These are phyloP conservation scores for Ardeotis arabs DNA, from an alignment of 2,113 vertebrate species.

Conservation along the genomic window DNA sequence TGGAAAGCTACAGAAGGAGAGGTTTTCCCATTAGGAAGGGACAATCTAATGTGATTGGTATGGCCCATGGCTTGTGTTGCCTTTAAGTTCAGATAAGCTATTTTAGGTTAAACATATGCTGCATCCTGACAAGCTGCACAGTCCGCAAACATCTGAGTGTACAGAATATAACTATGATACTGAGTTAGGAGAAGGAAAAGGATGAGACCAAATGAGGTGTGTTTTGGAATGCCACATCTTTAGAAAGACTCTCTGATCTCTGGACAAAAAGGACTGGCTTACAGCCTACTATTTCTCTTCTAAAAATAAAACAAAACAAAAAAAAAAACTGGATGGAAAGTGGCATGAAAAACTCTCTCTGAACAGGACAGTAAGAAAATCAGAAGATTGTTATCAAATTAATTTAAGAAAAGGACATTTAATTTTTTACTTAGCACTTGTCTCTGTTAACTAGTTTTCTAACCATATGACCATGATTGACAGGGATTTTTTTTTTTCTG, in stretches of 20 bases:
- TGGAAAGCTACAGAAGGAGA: neutral
- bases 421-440: neutral
- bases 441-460: neutral
- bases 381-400: neutral
- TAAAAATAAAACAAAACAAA: neutral
- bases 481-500: neutral
- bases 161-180: neutral
- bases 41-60: neutral
- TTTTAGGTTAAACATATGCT: neutral
- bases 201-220: neutral
- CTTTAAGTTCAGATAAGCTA: slow-evolving; percentile 4
- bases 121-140: neutral
- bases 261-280: neutral
- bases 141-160: neutral
- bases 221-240: neutral
- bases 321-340: neutral
- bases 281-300: neutral
- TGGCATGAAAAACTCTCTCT: neutral
- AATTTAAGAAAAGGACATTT: neutral
- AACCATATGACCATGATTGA: neutral
- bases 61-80: neutral
- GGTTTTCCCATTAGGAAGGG: slow-evolving; percentile 1
- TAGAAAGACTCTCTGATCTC: neutral
- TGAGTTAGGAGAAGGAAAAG: neutral
- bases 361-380: neutral